Conservation (phyloP, 2,888 invertebrate genomes). For the Lepidocyrtoides sp. region DNA sequence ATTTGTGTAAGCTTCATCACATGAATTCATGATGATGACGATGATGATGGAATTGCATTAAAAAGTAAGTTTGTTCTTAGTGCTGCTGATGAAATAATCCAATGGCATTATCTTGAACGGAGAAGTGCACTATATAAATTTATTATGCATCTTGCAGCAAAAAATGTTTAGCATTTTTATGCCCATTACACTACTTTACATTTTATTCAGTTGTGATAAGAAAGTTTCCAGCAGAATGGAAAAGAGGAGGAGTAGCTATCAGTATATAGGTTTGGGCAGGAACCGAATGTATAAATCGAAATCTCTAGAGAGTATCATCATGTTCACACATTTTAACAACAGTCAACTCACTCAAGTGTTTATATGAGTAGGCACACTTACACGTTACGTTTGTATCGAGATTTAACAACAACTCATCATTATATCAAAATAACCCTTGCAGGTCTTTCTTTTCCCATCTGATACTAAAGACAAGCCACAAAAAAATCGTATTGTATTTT, state of each 20-base stretch:
- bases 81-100: not conserved
- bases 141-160: conserved; percentile 49
- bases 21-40: conserved; percentile 14
- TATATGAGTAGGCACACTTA: not conserved
- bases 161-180: conserved; percentile 52
- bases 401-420: conserved; percentile 60
- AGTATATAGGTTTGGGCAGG: conserved; percentile 51
- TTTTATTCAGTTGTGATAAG: conserved; percentile 24
- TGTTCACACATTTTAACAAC: conserved; percentile 66
- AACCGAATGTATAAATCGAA: conserved; percentile 57
- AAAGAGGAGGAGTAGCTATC: conserved; percentile 67
- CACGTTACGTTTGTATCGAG: not conserved
- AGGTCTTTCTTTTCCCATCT: not conserved
- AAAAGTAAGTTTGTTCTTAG: not conserved
- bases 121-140: conserved; percentile 47
- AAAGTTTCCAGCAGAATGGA: not conserved
- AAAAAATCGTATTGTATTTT: not conserved
- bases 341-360: not conserved
- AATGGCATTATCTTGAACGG: conserved; percentile 14
- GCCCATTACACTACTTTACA: conserved; percentile 22
- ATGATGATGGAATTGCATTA: conserved; percentile 8
- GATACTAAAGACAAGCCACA: not conserved
- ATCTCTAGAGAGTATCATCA: conserved; percentile 39
- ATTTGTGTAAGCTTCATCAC: conserved; percentile 64
- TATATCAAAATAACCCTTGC: conserved; percentile 43